Base-by-base conservation (phyloP, 2,113 vertebrate genomes). In the Chascanopsetta lugubris region DNA sequence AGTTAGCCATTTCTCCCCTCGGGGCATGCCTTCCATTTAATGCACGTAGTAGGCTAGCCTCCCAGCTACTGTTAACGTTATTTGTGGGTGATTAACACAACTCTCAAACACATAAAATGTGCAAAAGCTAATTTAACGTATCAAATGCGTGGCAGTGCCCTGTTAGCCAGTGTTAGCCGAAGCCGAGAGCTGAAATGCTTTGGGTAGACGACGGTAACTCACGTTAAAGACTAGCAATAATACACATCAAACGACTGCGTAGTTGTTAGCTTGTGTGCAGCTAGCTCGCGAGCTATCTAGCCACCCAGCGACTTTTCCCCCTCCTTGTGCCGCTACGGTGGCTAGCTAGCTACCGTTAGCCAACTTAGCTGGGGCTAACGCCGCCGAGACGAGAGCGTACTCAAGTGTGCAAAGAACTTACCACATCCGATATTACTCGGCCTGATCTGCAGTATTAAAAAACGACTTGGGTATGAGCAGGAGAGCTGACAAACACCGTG, bases 361-460 rank as follows among this genome's bases (percentile, higher is more conserved):
- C 68, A 83, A 73, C 72, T 84, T 85, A 78, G 88, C 83, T 60
- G n/a, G 42, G 61, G 86, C 83, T 88, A 86, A 84, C 79, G 47
- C 20, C 30, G 65, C 48, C 70, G 49, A 85, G 61, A 53, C 70
- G 34, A 61, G 79, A 79, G 73, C 77, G 80, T 78, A 76, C 54
- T 80, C 80, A 87, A 91, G 89, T 92, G 90, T 90, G 77, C 61
- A 20, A n/a, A 83, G 61, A 92, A 93, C 92, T 93, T 90, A 93
- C 92, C 92, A 93, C 92, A 93, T 93, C 92, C 91, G 91, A 93
- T 93, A 91, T 90, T 91, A 90, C 88, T 91, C 87, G 85, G 90
- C 91, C 92, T 93, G 87, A 75, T 90, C 85, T 88, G 87, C 77
- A 89, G 85, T 91, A 74, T 88, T 89, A 92, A 93, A 85, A 90